These are phyloP conservation scores for Campylomormyrus numenius DNA, from an alignment of 2,113 vertebrate genomes.

Conservation along the genomic window DNA sequence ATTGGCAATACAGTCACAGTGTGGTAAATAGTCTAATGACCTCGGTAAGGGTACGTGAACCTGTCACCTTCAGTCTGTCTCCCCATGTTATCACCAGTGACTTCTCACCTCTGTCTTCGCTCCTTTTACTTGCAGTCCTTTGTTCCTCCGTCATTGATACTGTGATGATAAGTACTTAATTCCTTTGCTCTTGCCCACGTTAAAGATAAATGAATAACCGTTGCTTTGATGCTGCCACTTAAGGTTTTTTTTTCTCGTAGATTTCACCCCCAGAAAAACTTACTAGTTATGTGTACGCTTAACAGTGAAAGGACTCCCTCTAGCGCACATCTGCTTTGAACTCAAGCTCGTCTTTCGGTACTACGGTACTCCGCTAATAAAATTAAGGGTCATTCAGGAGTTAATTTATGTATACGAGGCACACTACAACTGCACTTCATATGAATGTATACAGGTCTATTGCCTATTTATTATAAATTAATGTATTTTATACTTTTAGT, in stretches of 20 bases:
- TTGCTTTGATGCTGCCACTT: slow-evolving; percentile 5
- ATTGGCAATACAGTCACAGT: slow-evolving; percentile 8
- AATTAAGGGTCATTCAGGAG: background rate
- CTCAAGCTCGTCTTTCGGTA: background rate
- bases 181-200: background rate
- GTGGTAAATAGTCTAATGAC: slow-evolving; percentile 3
- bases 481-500: background rate
- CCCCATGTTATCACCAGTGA: background rate
- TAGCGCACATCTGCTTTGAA: slow-evolving; percentile 10
- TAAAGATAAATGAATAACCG: background rate
- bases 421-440: background rate
- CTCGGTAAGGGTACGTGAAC: slow-evolving; percentile 13
- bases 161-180: slow-evolving; percentile 6
- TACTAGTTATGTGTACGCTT: background rate
- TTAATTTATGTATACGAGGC: background rate
- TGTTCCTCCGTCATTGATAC: slow-evolving; percentile 15
- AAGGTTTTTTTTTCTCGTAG: background rate
- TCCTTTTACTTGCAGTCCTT: background rate
- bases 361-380: background rate
- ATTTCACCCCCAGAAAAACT: background rate
- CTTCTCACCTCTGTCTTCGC: slow-evolving; percentile 2
- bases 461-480: background rate
- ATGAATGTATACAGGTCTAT: background rate
- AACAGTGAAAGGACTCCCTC: slow-evolving; percentile 4
- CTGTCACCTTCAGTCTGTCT: slow-evolving; percentile 6